phyloP scores from a whole-genome alignment of 1,140 invertebrate genomes.

The Pararge aegeria region DNA sequence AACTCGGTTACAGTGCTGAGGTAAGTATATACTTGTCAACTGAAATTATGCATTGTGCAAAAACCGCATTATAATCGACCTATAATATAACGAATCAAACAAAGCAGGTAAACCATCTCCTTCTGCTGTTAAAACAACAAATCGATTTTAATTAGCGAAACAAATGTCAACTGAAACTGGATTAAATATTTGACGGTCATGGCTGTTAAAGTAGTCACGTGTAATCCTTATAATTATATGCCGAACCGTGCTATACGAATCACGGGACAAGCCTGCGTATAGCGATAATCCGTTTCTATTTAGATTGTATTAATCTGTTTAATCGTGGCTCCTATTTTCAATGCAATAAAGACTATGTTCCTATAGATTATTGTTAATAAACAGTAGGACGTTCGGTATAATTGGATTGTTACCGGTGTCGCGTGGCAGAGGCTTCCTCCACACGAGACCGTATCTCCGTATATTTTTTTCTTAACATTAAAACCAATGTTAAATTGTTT shows the following conservation, averaged over 20 bases:
- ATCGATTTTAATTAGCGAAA: conserved; percentile 10
- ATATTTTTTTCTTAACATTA: not conserved
- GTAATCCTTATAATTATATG: not conserved
- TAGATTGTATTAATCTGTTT: not conserved
- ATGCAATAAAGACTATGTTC: conserved; percentile 1
- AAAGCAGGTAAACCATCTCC: too few relatives aligned
- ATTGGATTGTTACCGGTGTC: conserved; percentile 24
- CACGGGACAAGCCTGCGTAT: conserved; percentile 21
- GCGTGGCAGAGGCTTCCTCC: conserved; percentile 26
- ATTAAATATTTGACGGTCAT: conserved; percentile 20
- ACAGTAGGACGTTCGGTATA: conserved; percentile 9
- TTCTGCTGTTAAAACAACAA: too few relatives aligned
- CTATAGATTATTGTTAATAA: not conserved
- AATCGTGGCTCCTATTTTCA: not conserved
- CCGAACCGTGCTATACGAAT: conserved; percentile 18
- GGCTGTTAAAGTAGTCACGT: conserved; percentile 20
- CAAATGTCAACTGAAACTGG: conserved; percentile 5
- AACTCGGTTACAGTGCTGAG: too few relatives aligned
- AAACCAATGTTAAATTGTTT: not conserved
- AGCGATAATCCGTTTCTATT: conserved; percentile 27
- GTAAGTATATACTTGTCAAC: too few relatives aligned
- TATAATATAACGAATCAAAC: too few relatives aligned
- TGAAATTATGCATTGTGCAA: too few relatives aligned
- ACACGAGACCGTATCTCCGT: conserved; percentile 19
- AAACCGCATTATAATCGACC: too few relatives aligned